Evolutionary conservation across 2,797 vertebrate species (phyloP).

Genomic region (Tadarida brasiliensis): DNA sequence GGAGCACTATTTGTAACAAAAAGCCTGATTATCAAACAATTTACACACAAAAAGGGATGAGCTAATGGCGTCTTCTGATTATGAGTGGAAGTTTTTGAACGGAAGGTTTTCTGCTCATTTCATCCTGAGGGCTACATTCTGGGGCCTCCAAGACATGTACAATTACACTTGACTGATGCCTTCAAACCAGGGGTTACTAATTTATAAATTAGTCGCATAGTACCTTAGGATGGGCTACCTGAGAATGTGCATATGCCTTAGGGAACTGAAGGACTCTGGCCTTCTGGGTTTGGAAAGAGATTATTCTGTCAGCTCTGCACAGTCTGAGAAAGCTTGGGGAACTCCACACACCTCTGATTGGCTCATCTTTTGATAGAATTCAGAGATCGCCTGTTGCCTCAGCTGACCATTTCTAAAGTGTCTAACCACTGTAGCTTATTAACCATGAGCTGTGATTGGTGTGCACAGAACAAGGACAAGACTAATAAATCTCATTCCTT

Average conservation of each 20-base stretch:
- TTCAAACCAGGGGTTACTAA: not conserved
- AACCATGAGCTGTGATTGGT: slow-evolving; percentile 66
- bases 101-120: slow-evolving; percentile 51
- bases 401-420: slow-evolving; percentile 74
- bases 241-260: not conserved
- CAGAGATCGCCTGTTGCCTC: slow-evolving; percentile 75
- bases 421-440: slow-evolving; percentile 57
- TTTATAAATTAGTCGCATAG: slow-evolving; percentile 26
- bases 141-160: not conserved
- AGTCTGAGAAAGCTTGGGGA: slow-evolving; percentile 31
- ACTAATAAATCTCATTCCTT: slow-evolving; percentile 74
- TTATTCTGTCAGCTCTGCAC: not conserved
- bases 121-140: slow-evolving; percentile 41
- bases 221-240: not conserved
- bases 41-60: slow-evolving; percentile 59
- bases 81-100: not conserved
- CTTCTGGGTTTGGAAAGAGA: slow-evolving; percentile 46
- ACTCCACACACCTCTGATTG: slow-evolving; percentile 24
- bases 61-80: not conserved
- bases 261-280: not conserved
- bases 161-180: slow-evolving; percentile 23
- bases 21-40: slow-evolving; percentile 71
- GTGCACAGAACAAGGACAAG: slow-evolving; percentile 67
- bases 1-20: slow-evolving; percentile 75
- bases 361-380: slow-evolving; percentile 68